A percentile compares a stretch with the other conserved stretches of the same genome.
Evolutionary conservation across 2,888 invertebrate species (phyloP).

Genomic region (Galerucella nymphaeae): DNA sequence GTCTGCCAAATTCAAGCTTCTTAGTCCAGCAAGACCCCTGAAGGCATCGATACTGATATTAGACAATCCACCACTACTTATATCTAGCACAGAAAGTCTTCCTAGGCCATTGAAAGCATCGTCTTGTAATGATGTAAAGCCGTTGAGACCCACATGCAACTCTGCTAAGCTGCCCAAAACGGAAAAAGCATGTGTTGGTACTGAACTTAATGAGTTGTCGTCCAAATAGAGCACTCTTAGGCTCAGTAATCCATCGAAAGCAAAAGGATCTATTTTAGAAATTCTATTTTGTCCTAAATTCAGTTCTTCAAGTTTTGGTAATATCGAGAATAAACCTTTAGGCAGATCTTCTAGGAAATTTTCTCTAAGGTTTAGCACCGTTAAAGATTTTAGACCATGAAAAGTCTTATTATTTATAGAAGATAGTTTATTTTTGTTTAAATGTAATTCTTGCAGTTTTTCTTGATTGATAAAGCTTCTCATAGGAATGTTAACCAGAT

Average conservation of each 20-base stretch:
- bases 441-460: conserved; percentile 83
- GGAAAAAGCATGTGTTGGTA: conserved; percentile 80
- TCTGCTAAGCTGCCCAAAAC: conserved; percentile 84
- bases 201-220: conserved; percentile 82
- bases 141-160: conserved; percentile 85
- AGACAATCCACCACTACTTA: conserved; percentile 83
- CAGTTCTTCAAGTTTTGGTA: conserved; percentile 83
- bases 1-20: conserved; percentile 82
- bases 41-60: conserved; percentile 84
- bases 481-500: conserved; percentile 82
- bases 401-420: conserved; percentile 84
- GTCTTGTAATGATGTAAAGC: conserved; percentile 79
- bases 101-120: conserved; percentile 83
- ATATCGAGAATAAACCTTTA: conserved; percentile 77
- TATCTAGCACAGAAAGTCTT: conserved; percentile 79
- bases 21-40: conserved; percentile 78
- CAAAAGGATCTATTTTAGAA: conserved; percentile 79
- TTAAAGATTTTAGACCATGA: conserved; percentile 79
- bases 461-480: conserved; percentile 84
- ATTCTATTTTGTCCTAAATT: conserved; percentile 89
- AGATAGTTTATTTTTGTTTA: conserved; percentile 88
- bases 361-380: conserved; percentile 82
- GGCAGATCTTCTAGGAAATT: conserved; percentile 85
- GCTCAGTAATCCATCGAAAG: conserved; percentile 81
- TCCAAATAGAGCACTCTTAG: conserved; percentile 84